phyloP scores from a whole-genome alignment of 1,140 invertebrate species.

The Drosophila littoralis region DNA sequence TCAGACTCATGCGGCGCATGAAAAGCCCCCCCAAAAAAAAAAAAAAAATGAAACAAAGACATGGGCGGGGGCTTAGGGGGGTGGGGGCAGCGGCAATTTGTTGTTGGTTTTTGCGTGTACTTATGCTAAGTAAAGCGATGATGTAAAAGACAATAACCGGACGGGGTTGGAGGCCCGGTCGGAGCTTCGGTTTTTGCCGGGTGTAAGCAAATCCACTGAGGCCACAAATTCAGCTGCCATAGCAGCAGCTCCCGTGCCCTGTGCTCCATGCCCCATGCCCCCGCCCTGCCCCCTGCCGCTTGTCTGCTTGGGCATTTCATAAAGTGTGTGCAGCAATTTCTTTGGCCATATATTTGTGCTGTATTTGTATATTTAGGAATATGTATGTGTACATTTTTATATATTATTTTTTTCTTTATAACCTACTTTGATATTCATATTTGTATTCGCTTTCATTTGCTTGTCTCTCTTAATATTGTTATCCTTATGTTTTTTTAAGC shows the following conservation, averaged over 20 bases:
- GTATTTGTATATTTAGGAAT: constrained; percentile 34
- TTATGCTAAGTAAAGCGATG: constrained; percentile 82
- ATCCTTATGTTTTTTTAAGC: constrained; percentile 1
- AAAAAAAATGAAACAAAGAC: background rate
- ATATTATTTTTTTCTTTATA: constrained; percentile 20
- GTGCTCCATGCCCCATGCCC: background rate
- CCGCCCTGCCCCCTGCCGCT: background rate
- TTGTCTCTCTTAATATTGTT: constrained; percentile 9
- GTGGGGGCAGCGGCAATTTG: constrained; percentile 60
- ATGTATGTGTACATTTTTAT: constrained; percentile 12
- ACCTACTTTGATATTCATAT: constrained; percentile 37
- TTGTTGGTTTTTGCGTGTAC: constrained; percentile 69
- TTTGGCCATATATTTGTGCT: constrained; percentile 62
- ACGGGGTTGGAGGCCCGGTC: background rate
- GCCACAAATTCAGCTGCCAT: constrained; percentile 63
- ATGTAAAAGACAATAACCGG: constrained; percentile 78
- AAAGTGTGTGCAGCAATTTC: constrained; percentile 77
- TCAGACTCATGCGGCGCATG: constrained; percentile 70
- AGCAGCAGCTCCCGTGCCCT: background rate
- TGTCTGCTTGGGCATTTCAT: constrained; percentile 61
- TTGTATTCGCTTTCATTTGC: constrained; percentile 25
- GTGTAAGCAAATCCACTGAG: constrained; percentile 59
- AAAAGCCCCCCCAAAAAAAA: constrained; percentile 53
- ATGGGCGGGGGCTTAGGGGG: background rate
- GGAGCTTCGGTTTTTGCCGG: background rate